A percentile compares a stretch with the other conserved stretches of the same genome.
Evolutionary conservation across 2,888 invertebrate genomes (phyloP).

Genomic region (Onthophagus sagittarius): DNA sequence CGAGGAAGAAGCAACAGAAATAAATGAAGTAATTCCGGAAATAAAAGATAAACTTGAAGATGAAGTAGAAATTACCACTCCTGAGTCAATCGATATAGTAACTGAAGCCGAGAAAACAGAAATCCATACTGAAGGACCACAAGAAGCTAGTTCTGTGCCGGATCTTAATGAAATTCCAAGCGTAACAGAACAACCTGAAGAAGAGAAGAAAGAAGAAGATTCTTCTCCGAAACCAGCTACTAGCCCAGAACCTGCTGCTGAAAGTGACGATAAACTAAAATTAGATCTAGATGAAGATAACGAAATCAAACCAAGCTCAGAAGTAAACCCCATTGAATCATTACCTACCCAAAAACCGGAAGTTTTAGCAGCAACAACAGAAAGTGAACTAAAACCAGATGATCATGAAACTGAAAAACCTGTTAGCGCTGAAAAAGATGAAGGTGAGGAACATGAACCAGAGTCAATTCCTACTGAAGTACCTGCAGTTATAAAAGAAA

Average conservation of each 20-base stretch:
- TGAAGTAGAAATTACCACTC: conserved; percentile 9
- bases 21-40: conserved; percentile 1
- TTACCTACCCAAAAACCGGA: conserved; percentile 12
- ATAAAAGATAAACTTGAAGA: background rate
- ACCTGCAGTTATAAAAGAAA: background rate
- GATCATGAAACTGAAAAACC: conserved; percentile 17
- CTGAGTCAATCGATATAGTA: background rate
- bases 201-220: conserved; percentile 14
- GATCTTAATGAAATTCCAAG: conserved; percentile 4
- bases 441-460: conserved; percentile 1
- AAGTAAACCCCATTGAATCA: background rate
- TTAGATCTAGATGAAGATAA: background rate
- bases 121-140: conserved; percentile 1
- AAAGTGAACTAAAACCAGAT: conserved; percentile 14
- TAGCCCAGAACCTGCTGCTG: background rate
- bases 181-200: conserved; percentile 15
- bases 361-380: conserved; percentile 12
- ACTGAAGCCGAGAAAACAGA: conserved; percentile 13
- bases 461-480: conserved; percentile 7
- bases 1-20: background rate
- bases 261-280: conserved; percentile 9
- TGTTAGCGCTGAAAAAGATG: conserved; percentile 12
- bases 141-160: background rate
- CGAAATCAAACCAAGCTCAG: background rate
- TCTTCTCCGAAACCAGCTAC: background rate